phyloP scores from a whole-genome alignment of 2,797 vertebrate species.

The Kryptolebias ocellatus region DNA sequence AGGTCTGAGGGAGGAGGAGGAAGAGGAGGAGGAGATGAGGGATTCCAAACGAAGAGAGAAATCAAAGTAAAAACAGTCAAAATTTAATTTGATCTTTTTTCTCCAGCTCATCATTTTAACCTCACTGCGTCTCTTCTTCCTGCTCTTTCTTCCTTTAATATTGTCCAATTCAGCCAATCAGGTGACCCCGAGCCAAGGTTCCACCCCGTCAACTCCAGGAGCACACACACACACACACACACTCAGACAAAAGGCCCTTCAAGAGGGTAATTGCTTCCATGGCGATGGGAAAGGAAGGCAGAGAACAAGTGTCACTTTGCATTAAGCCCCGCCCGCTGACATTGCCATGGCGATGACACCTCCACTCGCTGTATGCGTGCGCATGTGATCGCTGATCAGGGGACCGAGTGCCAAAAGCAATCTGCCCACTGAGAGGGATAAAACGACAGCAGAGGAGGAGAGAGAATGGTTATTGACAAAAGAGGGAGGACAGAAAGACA shows the following conservation, averaged over 20 bases:
- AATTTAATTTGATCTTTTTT: not conserved
- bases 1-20: too few relatives aligned
- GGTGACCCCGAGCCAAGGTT: constrained; percentile 65
- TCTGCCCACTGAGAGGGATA: constrained; percentile 72
- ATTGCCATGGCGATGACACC: constrained; percentile 91
- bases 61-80: not conserved
- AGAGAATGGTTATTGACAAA: not conserved
- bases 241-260: constrained; percentile 90
- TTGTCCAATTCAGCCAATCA: constrained; percentile 66
- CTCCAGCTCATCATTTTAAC: not conserved
- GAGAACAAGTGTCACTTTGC: constrained; percentile 99
- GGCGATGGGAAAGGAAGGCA: constrained; percentile 93
- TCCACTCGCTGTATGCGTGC: constrained; percentile 75
- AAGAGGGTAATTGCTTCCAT: constrained; percentile 98
- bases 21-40: too few relatives aligned
- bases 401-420: constrained; percentile 96
- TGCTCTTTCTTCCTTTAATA: constrained; percentile 7
- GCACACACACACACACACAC: constrained; percentile 73
- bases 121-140: constrained; percentile 9
- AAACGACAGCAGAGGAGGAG: not conserved
- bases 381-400: constrained; percentile 68
- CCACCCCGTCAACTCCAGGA: constrained; percentile 63
- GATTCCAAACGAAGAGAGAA: not conserved
- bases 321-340: constrained; percentile 97
- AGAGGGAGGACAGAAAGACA: not conserved